Conservation (phyloP, 2,888 invertebrate species). For the Lutraria lutraria region DNA sequence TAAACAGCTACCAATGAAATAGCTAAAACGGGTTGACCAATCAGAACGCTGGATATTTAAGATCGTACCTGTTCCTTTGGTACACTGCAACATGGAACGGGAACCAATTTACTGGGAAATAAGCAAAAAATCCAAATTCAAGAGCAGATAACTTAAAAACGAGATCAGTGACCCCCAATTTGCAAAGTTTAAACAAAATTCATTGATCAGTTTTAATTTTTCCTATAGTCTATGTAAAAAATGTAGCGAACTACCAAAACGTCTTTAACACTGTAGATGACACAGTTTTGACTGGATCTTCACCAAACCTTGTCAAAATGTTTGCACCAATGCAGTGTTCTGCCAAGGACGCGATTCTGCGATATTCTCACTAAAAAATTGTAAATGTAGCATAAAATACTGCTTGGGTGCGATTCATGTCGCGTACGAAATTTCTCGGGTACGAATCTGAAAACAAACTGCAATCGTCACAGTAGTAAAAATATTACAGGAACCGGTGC, state of each 20-base stretch:
- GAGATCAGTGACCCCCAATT: slow-evolving; percentile 1
- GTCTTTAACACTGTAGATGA: not conserved
- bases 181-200: slow-evolving; percentile 1
- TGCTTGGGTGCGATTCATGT: slow-evolving; percentile 1
- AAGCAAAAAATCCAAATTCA: slow-evolving; percentile 1
- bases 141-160: slow-evolving; percentile 1
- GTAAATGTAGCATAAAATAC: slow-evolving; percentile 1
- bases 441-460: slow-evolving; percentile 1
- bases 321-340: too few species aligned
- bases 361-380: not conserved
- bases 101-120: slow-evolving; percentile 1
- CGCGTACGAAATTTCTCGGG: slow-evolving; percentile 1
- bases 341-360: too few species aligned
- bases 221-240: slow-evolving; percentile 1
- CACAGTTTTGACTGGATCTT: too few species aligned
- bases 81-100: slow-evolving; percentile 1
- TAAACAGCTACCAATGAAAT: too few species aligned
- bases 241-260: not conserved
- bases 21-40: too few species aligned
- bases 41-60: slow-evolving; percentile 1
- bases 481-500: too few species aligned
- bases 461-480: slow-evolving; percentile 1
- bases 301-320: too few species aligned
- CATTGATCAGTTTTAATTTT: slow-evolving; percentile 1
- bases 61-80: not conserved